phyloP scores from a whole-genome alignment of 1,140 invertebrate genomes.

The Mylabris phalerata region DNA sequence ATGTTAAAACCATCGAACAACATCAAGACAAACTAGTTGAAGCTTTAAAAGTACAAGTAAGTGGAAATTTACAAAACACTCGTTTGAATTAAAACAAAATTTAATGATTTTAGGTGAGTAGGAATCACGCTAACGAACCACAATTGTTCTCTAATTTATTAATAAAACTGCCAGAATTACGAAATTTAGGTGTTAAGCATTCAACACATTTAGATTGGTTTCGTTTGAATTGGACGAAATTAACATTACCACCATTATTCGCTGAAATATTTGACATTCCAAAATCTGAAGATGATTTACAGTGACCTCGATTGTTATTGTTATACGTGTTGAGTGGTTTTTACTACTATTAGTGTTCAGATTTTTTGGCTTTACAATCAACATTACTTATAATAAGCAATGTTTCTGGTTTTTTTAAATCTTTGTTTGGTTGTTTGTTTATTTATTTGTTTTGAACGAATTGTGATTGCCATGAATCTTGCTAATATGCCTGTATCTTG shows the following conservation, averaged over 20 bases:
- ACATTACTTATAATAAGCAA: not conserved
- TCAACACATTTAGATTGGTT: slow-evolving; percentile 85
- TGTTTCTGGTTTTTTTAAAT: not conserved
- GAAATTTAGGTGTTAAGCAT: slow-evolving; percentile 77
- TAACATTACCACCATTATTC: slow-evolving; percentile 85
- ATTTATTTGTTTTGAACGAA: not conserved
- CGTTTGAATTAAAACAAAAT: not conserved
- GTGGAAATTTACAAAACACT: slow-evolving; percentile 5
- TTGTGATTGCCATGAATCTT: slow-evolving; percentile 24
- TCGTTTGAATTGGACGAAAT: slow-evolving; percentile 76
- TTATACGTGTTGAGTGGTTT: not conserved
- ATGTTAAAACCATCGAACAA: slow-evolving; percentile 74
- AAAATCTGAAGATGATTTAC: slow-evolving; percentile 73
- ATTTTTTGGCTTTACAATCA: slow-evolving; percentile 11
- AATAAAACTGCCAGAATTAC: slow-evolving; percentile 70
- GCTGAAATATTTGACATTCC: slow-evolving; percentile 98
- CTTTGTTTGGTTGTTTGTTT: slow-evolving; percentile 4
- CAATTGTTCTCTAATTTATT: slow-evolving; percentile 63
- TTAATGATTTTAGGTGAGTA: slow-evolving; percentile 31
- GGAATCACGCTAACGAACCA: slow-evolving; percentile 40
- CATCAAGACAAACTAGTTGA: slow-evolving; percentile 80
- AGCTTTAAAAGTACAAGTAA: slow-evolving; percentile 72
- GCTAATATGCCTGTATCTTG: slow-evolving; percentile 25
- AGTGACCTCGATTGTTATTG: slow-evolving; percentile 43
- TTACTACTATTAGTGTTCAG: slow-evolving; percentile 6